Percentiles rank a stretch among this genome's conserved stretches.
These are phyloP conservation scores for Mimumesa dahlbomi DNA, from an alignment of 2,888 invertebrate species.

Conservation along the genomic window DNA sequence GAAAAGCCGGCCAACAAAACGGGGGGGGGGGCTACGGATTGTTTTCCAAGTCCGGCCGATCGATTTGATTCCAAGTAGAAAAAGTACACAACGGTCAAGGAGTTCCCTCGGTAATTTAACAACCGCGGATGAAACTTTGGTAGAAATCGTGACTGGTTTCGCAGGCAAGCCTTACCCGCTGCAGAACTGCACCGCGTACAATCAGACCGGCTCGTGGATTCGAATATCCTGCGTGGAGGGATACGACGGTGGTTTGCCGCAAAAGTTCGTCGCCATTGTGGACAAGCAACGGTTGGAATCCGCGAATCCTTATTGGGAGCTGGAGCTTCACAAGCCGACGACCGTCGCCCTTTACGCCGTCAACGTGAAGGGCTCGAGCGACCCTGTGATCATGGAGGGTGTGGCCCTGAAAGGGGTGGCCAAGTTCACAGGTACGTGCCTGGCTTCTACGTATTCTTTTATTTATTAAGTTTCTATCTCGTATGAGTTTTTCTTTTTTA, in stretches of 20 bases:
- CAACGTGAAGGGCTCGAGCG: constrained; percentile 93
- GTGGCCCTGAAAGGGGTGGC: constrained; percentile 93
- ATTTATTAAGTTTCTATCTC: too few relatives aligned
- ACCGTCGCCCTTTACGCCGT: constrained; percentile 90
- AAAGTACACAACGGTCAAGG: too few relatives aligned
- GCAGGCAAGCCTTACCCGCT: constrained; percentile 93
- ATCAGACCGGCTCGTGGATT: constrained; percentile 92
- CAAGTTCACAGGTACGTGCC: constrained; percentile 75
- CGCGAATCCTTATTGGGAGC: constrained; percentile 74
- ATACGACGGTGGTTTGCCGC: constrained; percentile 93
- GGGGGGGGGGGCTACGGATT: too few relatives aligned
- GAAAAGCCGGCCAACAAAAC: too few relatives aligned
- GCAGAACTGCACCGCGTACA: constrained; percentile 92
- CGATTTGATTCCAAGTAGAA: too few relatives aligned
- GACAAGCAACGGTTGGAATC: constrained; percentile 75
- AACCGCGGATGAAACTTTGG: too few relatives aligned
- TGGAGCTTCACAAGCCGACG: constrained; percentile 77
- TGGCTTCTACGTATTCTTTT: too few relatives aligned
- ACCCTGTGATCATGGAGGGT: constrained; percentile 90
- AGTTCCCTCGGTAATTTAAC: too few relatives aligned
- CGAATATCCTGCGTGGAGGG: constrained; percentile 94
- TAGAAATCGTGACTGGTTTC: too few relatives aligned
- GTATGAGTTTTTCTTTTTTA: too few relatives aligned
- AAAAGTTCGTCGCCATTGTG: constrained; percentile 86
- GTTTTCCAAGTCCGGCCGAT: too few relatives aligned